phyloP scores from a whole-genome alignment of 2,888 invertebrate genomes.

The Adineta ricciae region DNA sequence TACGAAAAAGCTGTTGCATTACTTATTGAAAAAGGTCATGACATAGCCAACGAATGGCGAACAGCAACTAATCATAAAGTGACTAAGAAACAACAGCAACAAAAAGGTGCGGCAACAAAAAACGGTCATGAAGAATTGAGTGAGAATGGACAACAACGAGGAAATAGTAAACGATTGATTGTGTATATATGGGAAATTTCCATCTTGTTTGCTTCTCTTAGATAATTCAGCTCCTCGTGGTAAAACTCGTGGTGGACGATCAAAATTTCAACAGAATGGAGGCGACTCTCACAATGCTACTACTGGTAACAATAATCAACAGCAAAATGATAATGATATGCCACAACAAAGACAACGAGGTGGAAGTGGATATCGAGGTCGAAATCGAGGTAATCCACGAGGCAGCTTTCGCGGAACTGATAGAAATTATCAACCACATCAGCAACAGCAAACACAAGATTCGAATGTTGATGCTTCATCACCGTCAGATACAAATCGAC shows the following conservation, averaged over 20 bases:
- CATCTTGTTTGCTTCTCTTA: no score
- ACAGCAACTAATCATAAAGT: not conserved
- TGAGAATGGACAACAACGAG: slow-evolving; percentile 7
- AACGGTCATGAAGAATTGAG: not conserved
- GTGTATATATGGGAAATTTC: no score
- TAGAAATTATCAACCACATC: slow-evolving; percentile 4
- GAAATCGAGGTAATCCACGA: not conserved
- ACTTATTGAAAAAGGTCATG: slow-evolving; percentile 13
- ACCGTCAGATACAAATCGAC: not conserved
- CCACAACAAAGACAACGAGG: not conserved
- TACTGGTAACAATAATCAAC: not conserved
- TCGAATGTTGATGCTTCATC: not conserved
- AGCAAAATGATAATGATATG: not conserved
- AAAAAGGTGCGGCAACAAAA: not conserved
- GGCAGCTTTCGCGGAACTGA: not conserved
- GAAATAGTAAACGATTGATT: not conserved
- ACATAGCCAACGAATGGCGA: not conserved
- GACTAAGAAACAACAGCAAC: not conserved
- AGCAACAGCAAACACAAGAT: not conserved
- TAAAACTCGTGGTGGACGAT: not conserved
- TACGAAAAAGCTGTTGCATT: slow-evolving; percentile 7
- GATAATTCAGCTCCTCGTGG: not conserved
- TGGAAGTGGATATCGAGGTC: not conserved
- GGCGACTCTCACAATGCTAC: not conserved
- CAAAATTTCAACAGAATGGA: not conserved